Evolutionary conservation across 2,888 invertebrate genomes (phyloP), one percentile per base, ranked within the genome.

Genomic region (Drepanosiphum platanoidis): DNA sequence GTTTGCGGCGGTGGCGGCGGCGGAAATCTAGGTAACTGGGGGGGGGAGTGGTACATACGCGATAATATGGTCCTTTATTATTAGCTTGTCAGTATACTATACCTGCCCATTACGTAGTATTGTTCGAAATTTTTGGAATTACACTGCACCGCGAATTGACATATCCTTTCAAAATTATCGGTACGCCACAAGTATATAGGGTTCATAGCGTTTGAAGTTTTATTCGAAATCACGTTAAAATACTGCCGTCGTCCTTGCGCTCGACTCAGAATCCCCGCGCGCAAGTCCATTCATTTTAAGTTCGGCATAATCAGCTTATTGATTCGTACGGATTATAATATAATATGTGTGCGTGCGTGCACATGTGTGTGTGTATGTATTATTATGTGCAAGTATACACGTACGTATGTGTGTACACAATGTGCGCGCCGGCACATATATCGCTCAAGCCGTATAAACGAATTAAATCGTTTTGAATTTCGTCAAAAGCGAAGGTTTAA

Each of bases 401-500:
- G 11, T 42, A 58, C 0, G n/a, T 74, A 18, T 34, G 32, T 27
- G 15, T 66, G 18, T 64, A n/a, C n/a, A 72, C 58, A 72, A 64
- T 72, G 32, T 70, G 71, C 39, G 15, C 15, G n/a, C 39, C 11
- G 3, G 15, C n/a, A 18, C 3, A 3, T 75, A 18, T 30, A 83
- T 39, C 64, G 75, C 22, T 75, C 46, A 72, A 71, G 74, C n/a
- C 66, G 66, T 74, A 75, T 75, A 83, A 83, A 83, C 75, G 83
- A 83, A 75, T 83, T 75, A 66, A 70, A 52, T 77, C 84, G 77
- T 77, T 84, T 84, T 68, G 77, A 77, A 84, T 77, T 77, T 77
- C 77, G 70, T 84, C 84, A 75, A 77, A 84, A 84, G 84, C 84
- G 68, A 66, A 58, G 84, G 84, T 75, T 84, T 84, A 77, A 68